These are phyloP conservation scores for Caenorhabditis inopinata DNA, from an alignment of 1,140 invertebrate species.

Conservation along the genomic window DNA sequence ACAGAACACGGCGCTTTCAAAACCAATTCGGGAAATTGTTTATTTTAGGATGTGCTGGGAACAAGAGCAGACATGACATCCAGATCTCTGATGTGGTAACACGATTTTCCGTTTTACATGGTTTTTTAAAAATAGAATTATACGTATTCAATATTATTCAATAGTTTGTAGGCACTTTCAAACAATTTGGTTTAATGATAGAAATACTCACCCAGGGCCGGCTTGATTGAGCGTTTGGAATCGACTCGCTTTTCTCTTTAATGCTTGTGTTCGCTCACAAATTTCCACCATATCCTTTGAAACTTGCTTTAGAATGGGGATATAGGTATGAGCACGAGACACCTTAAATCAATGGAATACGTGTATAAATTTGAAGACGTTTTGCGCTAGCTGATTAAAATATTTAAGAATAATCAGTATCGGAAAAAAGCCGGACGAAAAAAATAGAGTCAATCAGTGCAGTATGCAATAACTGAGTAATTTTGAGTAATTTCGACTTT, in stretches of 20 bases:
- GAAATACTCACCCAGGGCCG: background rate
- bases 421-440: too few species aligned
- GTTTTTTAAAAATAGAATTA: background rate
- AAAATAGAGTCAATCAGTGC: too few species aligned
- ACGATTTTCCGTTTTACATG: too few species aligned
- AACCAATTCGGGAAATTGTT: background rate
- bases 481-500: background rate
- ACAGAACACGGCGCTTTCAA: too few species aligned
- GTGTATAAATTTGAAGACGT: background rate
- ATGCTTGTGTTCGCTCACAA: conserved; percentile 4
- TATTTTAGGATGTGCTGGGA: too few species aligned
- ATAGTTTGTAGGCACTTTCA: too few species aligned
- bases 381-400: background rate
- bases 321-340: background rate
- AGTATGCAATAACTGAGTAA: too few species aligned
- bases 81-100: background rate
- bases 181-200: too few species aligned
- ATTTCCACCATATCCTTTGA: conserved; percentile 34
- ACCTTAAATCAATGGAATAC: background rate
- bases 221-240: background rate
- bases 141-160: too few species aligned
- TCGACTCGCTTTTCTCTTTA: background rate
- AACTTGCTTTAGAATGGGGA: conserved; percentile 12
- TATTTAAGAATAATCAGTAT: too few species aligned
- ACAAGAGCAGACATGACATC: background rate